Percentiles rank a stretch among this genome's conserved stretches.
phyloP scores from a whole-genome alignment of 1,140 invertebrate species.

The Heliconius nattereri region DNA sequence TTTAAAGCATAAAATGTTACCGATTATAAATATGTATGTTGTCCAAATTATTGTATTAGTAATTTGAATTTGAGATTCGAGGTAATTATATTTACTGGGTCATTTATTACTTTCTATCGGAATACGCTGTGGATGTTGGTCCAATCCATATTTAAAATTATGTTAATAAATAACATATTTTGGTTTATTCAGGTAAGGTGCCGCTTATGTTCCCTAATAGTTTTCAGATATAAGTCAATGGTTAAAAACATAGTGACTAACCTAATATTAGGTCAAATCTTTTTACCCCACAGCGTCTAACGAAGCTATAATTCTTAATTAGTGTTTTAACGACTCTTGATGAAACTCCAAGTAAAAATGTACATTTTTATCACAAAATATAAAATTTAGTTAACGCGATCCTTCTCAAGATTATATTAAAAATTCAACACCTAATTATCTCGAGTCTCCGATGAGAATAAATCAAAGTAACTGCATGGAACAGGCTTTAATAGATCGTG shows the following conservation, averaged over 20 bases:
- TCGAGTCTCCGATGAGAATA: slow-evolving; percentile 35
- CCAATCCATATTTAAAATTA: not conserved
- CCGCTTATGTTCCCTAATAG: too few relatives aligned
- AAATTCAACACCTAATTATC: slow-evolving; percentile 26
- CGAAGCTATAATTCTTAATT: not conserved
- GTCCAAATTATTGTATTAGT: slow-evolving; percentile 41
- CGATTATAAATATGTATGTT: slow-evolving; percentile 26
- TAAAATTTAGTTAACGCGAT: slow-evolving; percentile 5
- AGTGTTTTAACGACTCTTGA: not conserved
- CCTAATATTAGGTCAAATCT: too few relatives aligned
- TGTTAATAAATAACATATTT: not conserved
- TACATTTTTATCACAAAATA: not conserved
- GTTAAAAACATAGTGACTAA: too few relatives aligned
- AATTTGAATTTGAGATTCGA: slow-evolving; percentile 37
- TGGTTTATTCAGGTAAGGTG: not conserved
- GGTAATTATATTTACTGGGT: slow-evolving; percentile 8
- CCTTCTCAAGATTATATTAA: slow-evolving; percentile 8
- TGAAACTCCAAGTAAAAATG: not conserved
- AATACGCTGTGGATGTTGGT: not conserved
- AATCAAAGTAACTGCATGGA: slow-evolving; percentile 57
- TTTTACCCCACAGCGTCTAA: not conserved
- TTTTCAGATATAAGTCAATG: too few relatives aligned
- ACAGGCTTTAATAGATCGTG: slow-evolving; percentile 64
- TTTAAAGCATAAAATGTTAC: slow-evolving; percentile 8
- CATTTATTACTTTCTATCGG: not conserved